Evolutionary conservation across 2,888 invertebrate genomes (phyloP).

Genomic region (Dasysyrphus albostriatus): DNA sequence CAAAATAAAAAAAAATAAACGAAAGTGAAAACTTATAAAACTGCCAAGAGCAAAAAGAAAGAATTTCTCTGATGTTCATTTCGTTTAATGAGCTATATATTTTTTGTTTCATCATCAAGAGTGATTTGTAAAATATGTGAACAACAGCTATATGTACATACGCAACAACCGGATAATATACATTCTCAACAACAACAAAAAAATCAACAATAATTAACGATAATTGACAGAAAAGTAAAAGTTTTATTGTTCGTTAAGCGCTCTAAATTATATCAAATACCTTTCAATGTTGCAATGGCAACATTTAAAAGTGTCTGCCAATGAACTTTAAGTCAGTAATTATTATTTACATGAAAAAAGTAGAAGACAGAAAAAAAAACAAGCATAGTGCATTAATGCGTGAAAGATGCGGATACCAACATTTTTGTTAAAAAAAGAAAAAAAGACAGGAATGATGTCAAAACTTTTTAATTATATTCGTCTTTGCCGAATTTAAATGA

Average conservation of each 20-base stretch:
- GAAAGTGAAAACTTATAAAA: slow-evolving; percentile 67
- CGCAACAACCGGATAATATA: background rate
- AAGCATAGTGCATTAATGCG: slow-evolving; percentile 12
- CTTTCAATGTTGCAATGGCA: slow-evolving; percentile 41
- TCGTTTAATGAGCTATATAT: slow-evolving; percentile 12
- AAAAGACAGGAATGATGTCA: slow-evolving; percentile 26
- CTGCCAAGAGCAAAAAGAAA: slow-evolving; percentile 39
- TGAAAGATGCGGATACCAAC: slow-evolving; percentile 44
- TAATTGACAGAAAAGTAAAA: slow-evolving; percentile 69
- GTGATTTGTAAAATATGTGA: slow-evolving; percentile 19
- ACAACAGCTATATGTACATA: background rate
- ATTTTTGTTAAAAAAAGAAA: background rate
- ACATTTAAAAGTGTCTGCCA: slow-evolving; percentile 41
- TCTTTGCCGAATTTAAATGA: slow-evolving; percentile 42
- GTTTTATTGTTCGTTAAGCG: slow-evolving; percentile 60
- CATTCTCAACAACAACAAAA: slow-evolving; percentile 3
- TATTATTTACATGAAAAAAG: background rate
- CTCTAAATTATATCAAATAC: slow-evolving; percentile 54
- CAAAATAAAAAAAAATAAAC: slow-evolving; percentile 37
- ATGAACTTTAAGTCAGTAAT: slow-evolving; percentile 51
- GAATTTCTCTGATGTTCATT: slow-evolving; percentile 50
- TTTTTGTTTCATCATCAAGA: slow-evolving; percentile 16
- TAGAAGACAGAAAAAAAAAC: slow-evolving; percentile 13
- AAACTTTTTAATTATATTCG: slow-evolving; percentile 21
- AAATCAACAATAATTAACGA: slow-evolving; percentile 25